These are phyloP conservation scores for Diarsia brunnea DNA, from an alignment of 2,888 invertebrate species.

Conservation along the genomic window DNA sequence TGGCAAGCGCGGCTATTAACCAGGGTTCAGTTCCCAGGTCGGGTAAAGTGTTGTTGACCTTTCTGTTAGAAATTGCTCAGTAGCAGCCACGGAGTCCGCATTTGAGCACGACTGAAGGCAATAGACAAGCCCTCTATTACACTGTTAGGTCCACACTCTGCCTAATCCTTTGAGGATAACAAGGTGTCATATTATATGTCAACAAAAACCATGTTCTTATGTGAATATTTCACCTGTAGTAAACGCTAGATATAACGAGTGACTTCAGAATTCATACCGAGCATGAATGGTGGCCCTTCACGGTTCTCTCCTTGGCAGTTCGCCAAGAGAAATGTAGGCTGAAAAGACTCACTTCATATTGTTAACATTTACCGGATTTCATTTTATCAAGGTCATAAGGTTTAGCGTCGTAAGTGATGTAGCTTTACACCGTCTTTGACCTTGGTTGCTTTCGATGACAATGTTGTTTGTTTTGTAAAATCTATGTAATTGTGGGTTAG, in stretches of 20 bases:
- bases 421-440: constrained; percentile 24
- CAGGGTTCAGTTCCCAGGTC: too few relatives aligned
- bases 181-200: too few relatives aligned
- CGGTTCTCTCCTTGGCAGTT: constrained; percentile 71
- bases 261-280: constrained; percentile 64
- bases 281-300: constrained; percentile 68
- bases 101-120: too few relatives aligned
- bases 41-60: too few relatives aligned
- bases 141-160: too few relatives aligned
- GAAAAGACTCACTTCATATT: constrained; percentile 72
- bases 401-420: constrained; percentile 38
- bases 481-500: not conserved
- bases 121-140: too few relatives aligned
- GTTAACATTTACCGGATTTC: constrained; percentile 67
- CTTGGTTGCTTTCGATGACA: not conserved
- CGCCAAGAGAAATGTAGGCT: constrained; percentile 78
- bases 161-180: too few relatives aligned
- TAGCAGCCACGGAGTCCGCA: too few relatives aligned
- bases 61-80: too few relatives aligned
- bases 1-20: too few relatives aligned
- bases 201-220: not conserved
- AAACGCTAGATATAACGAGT: constrained; percentile 54
- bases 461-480: not conserved
- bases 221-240: not conserved
- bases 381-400: constrained; percentile 59